phyloP scores from a whole-genome alignment of 2,113 vertebrate genomes.

The Coreoperca whiteheadi region DNA sequence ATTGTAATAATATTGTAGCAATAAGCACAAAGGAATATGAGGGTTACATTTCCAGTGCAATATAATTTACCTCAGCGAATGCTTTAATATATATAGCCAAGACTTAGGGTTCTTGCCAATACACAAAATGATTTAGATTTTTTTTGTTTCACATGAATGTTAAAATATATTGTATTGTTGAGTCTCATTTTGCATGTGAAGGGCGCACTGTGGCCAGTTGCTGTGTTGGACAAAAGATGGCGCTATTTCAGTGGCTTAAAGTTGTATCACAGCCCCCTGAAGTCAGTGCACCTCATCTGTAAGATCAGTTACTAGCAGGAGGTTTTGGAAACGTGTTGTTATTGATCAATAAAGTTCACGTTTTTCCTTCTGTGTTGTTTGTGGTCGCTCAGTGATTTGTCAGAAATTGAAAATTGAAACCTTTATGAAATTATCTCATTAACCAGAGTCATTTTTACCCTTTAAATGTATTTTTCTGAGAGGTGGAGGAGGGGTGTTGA shows the following conservation, averaged over 20 bases:
- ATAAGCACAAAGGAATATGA: constrained; percentile 23
- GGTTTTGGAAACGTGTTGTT: background rate
- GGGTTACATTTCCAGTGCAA: constrained; percentile 35
- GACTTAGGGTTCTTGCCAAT: constrained; percentile 41
- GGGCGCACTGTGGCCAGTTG: constrained; percentile 13
- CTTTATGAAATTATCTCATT: background rate
- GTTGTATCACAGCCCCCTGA: background rate
- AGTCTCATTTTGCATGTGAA: background rate
- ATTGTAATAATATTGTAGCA: background rate
- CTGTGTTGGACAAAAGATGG: constrained; percentile 58
- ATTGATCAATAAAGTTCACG: constrained; percentile 30
- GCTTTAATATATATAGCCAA: constrained; percentile 22
- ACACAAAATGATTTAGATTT: constrained; percentile 5
- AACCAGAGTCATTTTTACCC: background rate
- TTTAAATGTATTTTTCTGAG: background rate
- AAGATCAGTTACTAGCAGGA: background rate
- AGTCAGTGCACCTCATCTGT: background rate
- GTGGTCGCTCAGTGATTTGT: background rate
- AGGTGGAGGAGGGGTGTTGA: background rate
- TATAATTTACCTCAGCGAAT: constrained; percentile 13
- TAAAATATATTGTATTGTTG: background rate
- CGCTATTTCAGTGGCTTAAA: constrained; percentile 53
- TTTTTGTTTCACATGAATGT: background rate
- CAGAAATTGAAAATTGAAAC: background rate
- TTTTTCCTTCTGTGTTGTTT: background rate